These are phyloP conservation scores for Epinotia bilunana DNA, from an alignment of 2,888 invertebrate species.

Conservation along the genomic window DNA sequence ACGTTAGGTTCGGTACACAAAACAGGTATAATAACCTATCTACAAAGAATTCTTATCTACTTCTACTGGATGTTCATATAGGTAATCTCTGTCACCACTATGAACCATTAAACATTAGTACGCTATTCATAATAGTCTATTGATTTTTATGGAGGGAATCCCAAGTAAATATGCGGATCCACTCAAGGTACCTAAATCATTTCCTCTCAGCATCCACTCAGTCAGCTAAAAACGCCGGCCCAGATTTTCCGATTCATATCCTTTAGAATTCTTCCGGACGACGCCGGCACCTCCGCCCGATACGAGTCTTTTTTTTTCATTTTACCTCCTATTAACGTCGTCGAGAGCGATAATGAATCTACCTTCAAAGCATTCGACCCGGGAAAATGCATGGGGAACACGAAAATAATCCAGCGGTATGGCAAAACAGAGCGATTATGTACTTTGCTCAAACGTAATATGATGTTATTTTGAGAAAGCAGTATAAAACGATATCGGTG, in stretches of 20 bases:
- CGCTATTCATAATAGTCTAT: slow-evolving; percentile 37
- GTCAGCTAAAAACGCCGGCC: slow-evolving; percentile 39
- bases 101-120: slow-evolving; percentile 33
- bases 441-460: slow-evolving; percentile 4
- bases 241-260: slow-evolving; percentile 61
- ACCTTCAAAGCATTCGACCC: slow-evolving; percentile 61
- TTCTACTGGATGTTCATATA: background rate
- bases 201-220: slow-evolving; percentile 33
- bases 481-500: slow-evolving; percentile 44
- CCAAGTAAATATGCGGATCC: slow-evolving; percentile 34
- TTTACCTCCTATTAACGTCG: slow-evolving; percentile 61
- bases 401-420: slow-evolving; percentile 16
- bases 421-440: slow-evolving; percentile 17
- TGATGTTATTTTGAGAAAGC: background rate
- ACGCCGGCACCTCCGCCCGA: slow-evolving; percentile 50
- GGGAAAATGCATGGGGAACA: slow-evolving; percentile 49
- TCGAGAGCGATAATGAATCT: slow-evolving; percentile 70
- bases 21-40: background rate
- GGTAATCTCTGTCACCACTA: background rate
- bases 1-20: background rate
- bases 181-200: slow-evolving; percentile 40
- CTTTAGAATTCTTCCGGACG: slow-evolving; percentile 54
- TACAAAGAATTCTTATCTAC: background rate
- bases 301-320: slow-evolving; percentile 59
- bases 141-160: slow-evolving; percentile 39